These are phyloP conservation scores for Scaptomyza polygonia DNA, from an alignment of 2,888 invertebrate species.

Conservation along the genomic window DNA sequence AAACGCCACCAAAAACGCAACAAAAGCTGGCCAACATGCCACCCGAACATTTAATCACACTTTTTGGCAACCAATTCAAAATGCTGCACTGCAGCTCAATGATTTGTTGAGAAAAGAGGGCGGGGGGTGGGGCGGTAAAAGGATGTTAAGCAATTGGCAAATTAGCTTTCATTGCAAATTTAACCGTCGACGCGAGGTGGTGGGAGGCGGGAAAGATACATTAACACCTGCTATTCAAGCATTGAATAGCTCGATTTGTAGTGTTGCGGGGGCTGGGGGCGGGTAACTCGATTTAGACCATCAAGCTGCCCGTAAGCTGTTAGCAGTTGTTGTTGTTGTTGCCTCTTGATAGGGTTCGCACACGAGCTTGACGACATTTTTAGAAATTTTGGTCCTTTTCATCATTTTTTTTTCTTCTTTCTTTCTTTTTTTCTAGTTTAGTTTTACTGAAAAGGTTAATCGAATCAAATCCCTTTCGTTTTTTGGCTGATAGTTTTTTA, in stretches of 20 bases:
- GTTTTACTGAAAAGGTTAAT: slow-evolving; percentile 66
- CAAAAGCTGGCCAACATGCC: slow-evolving; percentile 66
- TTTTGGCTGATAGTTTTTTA: slow-evolving; percentile 26
- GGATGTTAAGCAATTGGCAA: slow-evolving; percentile 65
- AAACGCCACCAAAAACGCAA: slow-evolving; percentile 45
- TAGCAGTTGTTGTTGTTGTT: slow-evolving; percentile 21
- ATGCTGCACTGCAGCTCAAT: slow-evolving; percentile 49
- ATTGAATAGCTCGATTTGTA: slow-evolving; percentile 28
- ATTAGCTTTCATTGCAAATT: slow-evolving; percentile 78
- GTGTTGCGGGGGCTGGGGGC: background rate
- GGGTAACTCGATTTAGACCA: slow-evolving; percentile 18
- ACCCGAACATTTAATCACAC: slow-evolving; percentile 73
- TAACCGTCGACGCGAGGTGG: slow-evolving; percentile 31
- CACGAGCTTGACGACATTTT: slow-evolving; percentile 51
- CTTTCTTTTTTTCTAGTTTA: slow-evolving; percentile 9
- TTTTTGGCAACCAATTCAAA: slow-evolving; percentile 65
- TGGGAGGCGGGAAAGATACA: slow-evolving; percentile 54
- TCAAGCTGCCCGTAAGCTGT: slow-evolving; percentile 36
- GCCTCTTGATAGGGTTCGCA: slow-evolving; percentile 58
- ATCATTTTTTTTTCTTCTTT: background rate
- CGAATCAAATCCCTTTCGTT: slow-evolving; percentile 59
- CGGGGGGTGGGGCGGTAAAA: background rate
- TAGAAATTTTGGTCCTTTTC: slow-evolving; percentile 21
- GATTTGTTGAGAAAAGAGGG: background rate
- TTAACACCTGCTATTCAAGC: slow-evolving; percentile 73